phyloP scores from a whole-genome alignment of 2,797 vertebrate genomes.

The Hoplostethus atlanticus region DNA sequence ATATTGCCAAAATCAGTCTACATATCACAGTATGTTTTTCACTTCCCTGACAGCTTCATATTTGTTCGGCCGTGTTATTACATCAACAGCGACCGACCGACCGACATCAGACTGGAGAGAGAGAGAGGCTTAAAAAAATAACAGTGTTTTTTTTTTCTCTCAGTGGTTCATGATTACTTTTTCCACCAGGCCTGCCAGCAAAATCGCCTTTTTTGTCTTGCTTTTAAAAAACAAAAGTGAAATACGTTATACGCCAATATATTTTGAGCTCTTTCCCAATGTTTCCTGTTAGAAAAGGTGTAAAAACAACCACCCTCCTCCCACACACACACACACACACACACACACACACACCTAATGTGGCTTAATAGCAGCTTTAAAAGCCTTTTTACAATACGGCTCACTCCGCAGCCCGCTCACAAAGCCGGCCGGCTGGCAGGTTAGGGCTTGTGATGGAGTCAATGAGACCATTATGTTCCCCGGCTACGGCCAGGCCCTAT shows the following conservation, averaged over 20 bases:
- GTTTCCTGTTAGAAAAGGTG: slow-evolving; percentile 61
- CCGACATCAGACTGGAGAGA: slow-evolving; percentile 21
- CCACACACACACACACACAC: slow-evolving; percentile 15
- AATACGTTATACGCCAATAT: slow-evolving; percentile 33
- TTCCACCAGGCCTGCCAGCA: slow-evolving; percentile 57
- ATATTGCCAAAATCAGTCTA: not conserved
- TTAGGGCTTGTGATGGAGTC: slow-evolving; percentile 70
- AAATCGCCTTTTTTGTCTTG: slow-evolving; percentile 52
- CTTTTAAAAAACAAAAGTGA: slow-evolving; percentile 47
- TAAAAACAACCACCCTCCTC: slow-evolving; percentile 63
- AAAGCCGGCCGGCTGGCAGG: slow-evolving; percentile 68
- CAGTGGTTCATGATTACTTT: slow-evolving; percentile 53
- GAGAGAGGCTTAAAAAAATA: slow-evolving; percentile 19
- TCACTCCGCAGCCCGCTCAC: slow-evolving; percentile 73
- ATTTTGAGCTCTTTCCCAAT: slow-evolving; percentile 53
- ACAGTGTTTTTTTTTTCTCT: slow-evolving; percentile 27
- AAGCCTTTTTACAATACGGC: slow-evolving; percentile 78
- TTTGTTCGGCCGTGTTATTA: slow-evolving; percentile 39
- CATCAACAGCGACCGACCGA: slow-evolving; percentile 48
- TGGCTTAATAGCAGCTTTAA: slow-evolving; percentile 77
- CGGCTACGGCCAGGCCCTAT: slow-evolving; percentile 61
- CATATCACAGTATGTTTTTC: slow-evolving; percentile 10
- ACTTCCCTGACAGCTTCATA: slow-evolving; percentile 42
- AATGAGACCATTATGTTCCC: slow-evolving; percentile 78
- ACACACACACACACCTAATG: slow-evolving; percentile 53